A percentile compares a stretch with the other conserved stretches of the same genome.
phyloP scores from a whole-genome alignment of 2,797 vertebrate genomes.

The Rhabdophis nuchalis region DNA sequence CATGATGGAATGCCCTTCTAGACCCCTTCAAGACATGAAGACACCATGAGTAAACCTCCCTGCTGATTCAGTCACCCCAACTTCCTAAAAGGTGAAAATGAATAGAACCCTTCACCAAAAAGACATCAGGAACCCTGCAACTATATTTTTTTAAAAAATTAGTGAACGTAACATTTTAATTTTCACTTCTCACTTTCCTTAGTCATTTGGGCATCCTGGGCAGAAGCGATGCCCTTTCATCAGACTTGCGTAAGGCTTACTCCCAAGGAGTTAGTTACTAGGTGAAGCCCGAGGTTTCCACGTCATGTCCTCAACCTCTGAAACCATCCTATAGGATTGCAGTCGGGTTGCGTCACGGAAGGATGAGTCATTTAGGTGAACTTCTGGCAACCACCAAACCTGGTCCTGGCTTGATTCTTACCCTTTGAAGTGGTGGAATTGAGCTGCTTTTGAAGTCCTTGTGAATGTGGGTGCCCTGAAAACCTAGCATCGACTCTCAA shows the following conservation, averaged over 20 bases:
- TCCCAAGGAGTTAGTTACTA: not conserved
- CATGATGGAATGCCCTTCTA: not conserved
- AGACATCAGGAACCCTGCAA: not conserved
- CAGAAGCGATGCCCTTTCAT: not conserved
- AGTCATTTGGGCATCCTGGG: not conserved
- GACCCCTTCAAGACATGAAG: not conserved
- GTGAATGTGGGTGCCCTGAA: not conserved
- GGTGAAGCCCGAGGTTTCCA: not conserved
- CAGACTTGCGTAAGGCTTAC: not conserved
- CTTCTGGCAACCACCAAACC: not conserved
- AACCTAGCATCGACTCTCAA: not conserved
- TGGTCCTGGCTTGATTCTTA: too few species aligned
- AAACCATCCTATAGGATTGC: not conserved
- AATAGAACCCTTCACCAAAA: not conserved
- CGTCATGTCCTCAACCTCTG: not conserved
- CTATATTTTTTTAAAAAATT: not conserved
- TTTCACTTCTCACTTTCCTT: not conserved
- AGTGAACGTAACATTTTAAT: not conserved
- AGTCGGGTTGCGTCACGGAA: fast-evolving
- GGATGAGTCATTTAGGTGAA: not conserved
- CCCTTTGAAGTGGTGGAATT: not conserved
- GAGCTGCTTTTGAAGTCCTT: not conserved
- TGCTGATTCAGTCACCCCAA: not conserved
- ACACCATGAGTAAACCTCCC: not conserved
- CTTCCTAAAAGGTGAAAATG: not conserved